A percentile compares a stretch with the other conserved stretches of the same genome.
Conservation (phyloP, 2,797 vertebrate genomes). For the Gymnothorax reevesii region DNA sequence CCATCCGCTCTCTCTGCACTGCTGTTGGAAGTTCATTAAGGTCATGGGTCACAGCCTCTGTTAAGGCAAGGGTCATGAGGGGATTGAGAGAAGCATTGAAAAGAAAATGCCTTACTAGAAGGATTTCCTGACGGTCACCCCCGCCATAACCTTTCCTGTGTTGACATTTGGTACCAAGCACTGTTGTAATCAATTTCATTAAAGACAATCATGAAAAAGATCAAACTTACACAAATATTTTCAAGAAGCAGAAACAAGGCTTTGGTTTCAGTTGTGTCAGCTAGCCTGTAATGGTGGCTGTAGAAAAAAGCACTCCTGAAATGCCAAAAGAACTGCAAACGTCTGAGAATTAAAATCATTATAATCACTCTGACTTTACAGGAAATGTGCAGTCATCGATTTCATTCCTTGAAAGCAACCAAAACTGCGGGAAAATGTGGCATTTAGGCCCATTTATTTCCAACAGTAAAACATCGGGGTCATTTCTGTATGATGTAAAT, state of each 20-base stretch:
- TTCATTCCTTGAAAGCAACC: not conserved
- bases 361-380: not conserved
- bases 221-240: too few species aligned
- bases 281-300: too few species aligned
- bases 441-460: too few species aligned
- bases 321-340: not conserved
- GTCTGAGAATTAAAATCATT: not conserved
- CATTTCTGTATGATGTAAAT: not conserved
- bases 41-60: not conserved
- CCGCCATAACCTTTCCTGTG: not conserved
- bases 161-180: not conserved
- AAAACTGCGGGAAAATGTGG: not conserved
- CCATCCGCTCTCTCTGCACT: not conserved
- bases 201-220: too few species aligned
- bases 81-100: not conserved
- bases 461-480: not conserved
- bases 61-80: not conserved
- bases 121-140: not conserved
- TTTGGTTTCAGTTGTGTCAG: too few species aligned
- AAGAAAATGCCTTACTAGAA: not conserved
- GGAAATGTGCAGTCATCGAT: not conserved
- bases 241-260: too few species aligned
- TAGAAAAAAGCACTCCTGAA: not conserved
- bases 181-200: not conserved
- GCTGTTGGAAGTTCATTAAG: not conserved